Conservation (phyloP, 2,113 vertebrate species). For the Platysternon megacephalum region DNA sequence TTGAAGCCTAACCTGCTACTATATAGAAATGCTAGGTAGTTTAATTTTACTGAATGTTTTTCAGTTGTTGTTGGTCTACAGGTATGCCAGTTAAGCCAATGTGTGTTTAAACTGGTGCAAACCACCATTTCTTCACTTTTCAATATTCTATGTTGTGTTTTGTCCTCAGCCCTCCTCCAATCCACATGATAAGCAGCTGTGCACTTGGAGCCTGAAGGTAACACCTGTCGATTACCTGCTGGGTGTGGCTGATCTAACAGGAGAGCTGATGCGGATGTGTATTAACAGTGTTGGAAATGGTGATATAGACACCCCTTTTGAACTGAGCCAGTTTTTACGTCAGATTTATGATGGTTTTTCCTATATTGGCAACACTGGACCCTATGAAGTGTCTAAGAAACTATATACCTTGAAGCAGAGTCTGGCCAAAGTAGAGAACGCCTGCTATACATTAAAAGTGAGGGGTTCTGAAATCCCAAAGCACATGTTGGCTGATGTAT, state of each 20-base stretch:
- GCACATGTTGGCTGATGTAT: conserved; percentile 96
- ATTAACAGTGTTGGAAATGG: conserved; percentile 97
- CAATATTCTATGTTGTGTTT: conserved; percentile 11
- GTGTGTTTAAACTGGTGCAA: neutral
- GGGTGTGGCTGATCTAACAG: conserved; percentile 95
- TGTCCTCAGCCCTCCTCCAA: conserved; percentile 60
- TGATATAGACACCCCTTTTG: conserved; percentile 96
- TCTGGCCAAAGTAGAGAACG: conserved; percentile 95
- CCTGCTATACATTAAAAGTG: conserved; percentile 92
- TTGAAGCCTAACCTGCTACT: neutral
- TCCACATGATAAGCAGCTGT: conserved; percentile 55
- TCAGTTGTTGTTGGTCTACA: neutral
- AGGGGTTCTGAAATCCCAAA: conserved; percentile 96
- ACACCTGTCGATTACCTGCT: conserved; percentile 95
- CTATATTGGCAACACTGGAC: conserved; percentile 96
- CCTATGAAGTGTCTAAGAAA: conserved; percentile 97
- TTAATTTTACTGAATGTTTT: neutral
- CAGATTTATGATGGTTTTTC: conserved; percentile 96
- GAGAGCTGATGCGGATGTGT: conserved; percentile 97
- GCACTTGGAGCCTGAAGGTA: conserved; percentile 86
- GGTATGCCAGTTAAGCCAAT: neutral
- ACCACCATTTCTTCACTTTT: neutral
- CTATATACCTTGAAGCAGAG: conserved; percentile 95
- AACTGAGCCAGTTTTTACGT: conserved; percentile 93
- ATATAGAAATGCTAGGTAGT: neutral